Percentiles rank a stretch among this genome's conserved stretches.
phyloP scores from a whole-genome alignment of 2,888 invertebrate genomes.

The Athripsodes cinereus region DNA sequence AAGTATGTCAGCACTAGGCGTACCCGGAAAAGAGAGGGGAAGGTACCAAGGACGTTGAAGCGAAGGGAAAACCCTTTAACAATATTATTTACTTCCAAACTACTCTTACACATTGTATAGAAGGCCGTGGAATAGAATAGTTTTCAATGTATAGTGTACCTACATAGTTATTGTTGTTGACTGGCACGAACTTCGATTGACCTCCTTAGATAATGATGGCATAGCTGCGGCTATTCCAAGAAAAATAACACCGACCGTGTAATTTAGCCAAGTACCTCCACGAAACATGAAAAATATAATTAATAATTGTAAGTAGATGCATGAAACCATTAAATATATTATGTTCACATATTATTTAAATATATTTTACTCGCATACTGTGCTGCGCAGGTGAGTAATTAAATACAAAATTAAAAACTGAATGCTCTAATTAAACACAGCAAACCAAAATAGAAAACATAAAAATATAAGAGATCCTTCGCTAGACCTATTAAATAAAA shows the following conservation, averaged over 20 bases:
- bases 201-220: neutral
- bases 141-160: neutral
- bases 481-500: too few relatives aligned
- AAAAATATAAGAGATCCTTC: too few relatives aligned
- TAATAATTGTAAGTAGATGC: too few relatives aligned
- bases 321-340: too few relatives aligned
- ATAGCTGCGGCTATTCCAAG: neutral
- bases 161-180: neutral
- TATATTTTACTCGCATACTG: too few relatives aligned
- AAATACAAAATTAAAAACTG: too few relatives aligned
- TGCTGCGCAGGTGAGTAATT: too few relatives aligned
- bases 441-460: too few relatives aligned
- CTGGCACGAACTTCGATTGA: neutral
- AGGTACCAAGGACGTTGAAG: neutral
- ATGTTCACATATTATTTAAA: too few relatives aligned
- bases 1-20: neutral
- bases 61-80: neutral
- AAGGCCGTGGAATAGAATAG: neutral
- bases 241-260: constrained; percentile 1
- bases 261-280: neutral
- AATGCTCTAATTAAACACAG: too few relatives aligned
- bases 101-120: too few relatives aligned
- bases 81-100: too few relatives aligned
- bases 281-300: neutral
- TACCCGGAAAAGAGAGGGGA: neutral